These are phyloP conservation scores for Myrmecophaga tridactyla DNA, from an alignment of 2,113 vertebrate species.

Conservation along the genomic window DNA sequence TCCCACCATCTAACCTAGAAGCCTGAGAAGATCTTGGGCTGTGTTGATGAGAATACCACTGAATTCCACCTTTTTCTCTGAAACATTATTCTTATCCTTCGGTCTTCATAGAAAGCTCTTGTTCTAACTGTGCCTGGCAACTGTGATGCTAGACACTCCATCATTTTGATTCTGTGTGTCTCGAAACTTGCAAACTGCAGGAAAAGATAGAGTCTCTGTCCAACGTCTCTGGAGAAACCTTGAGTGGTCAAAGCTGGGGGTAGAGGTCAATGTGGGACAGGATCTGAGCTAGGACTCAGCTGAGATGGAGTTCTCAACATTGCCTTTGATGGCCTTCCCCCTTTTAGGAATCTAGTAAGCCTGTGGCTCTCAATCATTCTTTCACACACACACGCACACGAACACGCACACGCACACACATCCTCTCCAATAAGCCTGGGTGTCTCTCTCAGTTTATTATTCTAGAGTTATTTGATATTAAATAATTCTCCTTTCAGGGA, in stretches of 20 bases:
- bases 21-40: background rate
- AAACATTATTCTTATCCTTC: constrained; percentile 34
- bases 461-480: constrained; percentile 6
- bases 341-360: background rate
- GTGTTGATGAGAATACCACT: background rate
- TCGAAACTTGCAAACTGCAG: constrained; percentile 14
- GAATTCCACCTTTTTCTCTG: background rate
- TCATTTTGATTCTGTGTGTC: constrained; percentile 32
- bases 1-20: background rate
- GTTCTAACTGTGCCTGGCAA: constrained; percentile 44
- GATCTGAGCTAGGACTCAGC: background rate
- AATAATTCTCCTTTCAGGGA: background rate
- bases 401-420: background rate
- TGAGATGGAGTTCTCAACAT: background rate
- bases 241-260: background rate
- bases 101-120: constrained; percentile 17
- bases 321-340: background rate
- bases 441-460: background rate
- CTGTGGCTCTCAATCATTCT: background rate
- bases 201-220: constrained; percentile 12
- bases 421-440: background rate
- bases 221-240: background rate
- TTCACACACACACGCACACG: background rate
- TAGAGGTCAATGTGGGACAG: background rate
- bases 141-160: background rate